Base-by-base conservation (phyloP, 1,140 invertebrate species). In the Coenobita brevimanus region DNA sequence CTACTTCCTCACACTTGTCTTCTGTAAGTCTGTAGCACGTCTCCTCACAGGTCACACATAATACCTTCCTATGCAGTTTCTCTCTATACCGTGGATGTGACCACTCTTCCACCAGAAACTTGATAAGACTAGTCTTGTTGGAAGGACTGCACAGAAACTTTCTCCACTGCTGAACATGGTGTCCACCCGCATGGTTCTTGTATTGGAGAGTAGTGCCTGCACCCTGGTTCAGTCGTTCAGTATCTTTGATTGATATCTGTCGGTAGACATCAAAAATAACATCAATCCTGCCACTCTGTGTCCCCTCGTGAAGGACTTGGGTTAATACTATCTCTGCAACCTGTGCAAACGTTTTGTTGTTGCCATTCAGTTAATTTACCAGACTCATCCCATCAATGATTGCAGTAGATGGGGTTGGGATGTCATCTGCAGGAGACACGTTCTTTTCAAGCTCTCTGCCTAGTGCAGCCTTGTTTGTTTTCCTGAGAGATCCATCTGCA, bases 251-350 rank as follows among this genome's bases (percentile, higher is more conserved):
- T 57, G 50, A 64, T 15, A 8, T 79, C 8, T 3, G 3, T 6
- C 38, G 4, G 50, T 81, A 81, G n/a, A 79, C 79, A 60, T 81
- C 54, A 81, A 81, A 81, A 10, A 81, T 36, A 24, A 81, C 30
- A 62, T 81, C 54, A 62, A 64, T 62, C 3, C 79, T 1, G 3
- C 38, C 1, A 38, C 79, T 81, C 24, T 62, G 21, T 3, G 50
- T n/a, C 2, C 79, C 46, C 38, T 81, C 79, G 36, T 62, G 46
- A 36, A 81, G 57, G 24, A 62, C 30, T 15, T 3, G 50, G 57
- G 27, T 3, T 3, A 81, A 27, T 8, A 38, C 79, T 15, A 30
- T 62, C 36, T 62, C 79, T 57, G 79, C 79, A 4, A 64, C 8
- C 79, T 60, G 50, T 4, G 50, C 3, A 33, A 81, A 62, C 2